Base-by-base conservation (phyloP, 2,797 vertebrate genomes). In the Babyrousa celebensis region DNA sequence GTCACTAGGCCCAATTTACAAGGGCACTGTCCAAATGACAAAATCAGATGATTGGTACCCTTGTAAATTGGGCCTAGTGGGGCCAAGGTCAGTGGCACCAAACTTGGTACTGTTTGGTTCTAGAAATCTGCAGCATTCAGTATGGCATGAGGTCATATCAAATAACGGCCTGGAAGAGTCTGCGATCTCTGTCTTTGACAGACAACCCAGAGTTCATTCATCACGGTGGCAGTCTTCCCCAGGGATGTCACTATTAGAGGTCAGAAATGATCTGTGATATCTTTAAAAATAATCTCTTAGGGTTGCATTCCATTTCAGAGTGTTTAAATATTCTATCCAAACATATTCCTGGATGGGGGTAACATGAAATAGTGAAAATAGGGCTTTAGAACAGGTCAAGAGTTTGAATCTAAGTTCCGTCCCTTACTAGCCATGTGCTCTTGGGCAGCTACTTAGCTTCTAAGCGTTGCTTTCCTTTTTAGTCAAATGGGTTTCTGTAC, bases 321-420 rank as follows among this genome's bases (percentile, higher is more conserved):
- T 74, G 16, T 83, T 83, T 91, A 43, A 86, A 9, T 78, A 85
- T 94, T 92, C 79, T 29, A 4, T 74, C 43, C 74, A 74, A 85
- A 60, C 16, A 94, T 85, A 48, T 87, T 92, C 21, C 56, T 40
- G 48, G 52, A 16, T 48, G 23, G 16, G 1, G 58, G 17, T 74
- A 88, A 65, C 12, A 23, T 56, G 20, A 80, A 9, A 56, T 2
- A 36, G 6, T 67, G 10, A 94, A 74, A 92, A 93, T 0, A 7
- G 32, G 32, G 54, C 65, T 94, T 87, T 79, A 80, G 9, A 74
- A 36, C 82, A 5, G 93, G 15, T 56, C 10, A 20, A 25, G 32
- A 77, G 4, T 68, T 48, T 29, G 18, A 85, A 54, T 84, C 27
- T 58, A 74, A 27, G 4, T 36, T 77, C 87, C 70, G 14, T 25